Base-by-base conservation (phyloP, 2,797 vertebrate species). In the Kryptolebias ocellatus region DNA sequence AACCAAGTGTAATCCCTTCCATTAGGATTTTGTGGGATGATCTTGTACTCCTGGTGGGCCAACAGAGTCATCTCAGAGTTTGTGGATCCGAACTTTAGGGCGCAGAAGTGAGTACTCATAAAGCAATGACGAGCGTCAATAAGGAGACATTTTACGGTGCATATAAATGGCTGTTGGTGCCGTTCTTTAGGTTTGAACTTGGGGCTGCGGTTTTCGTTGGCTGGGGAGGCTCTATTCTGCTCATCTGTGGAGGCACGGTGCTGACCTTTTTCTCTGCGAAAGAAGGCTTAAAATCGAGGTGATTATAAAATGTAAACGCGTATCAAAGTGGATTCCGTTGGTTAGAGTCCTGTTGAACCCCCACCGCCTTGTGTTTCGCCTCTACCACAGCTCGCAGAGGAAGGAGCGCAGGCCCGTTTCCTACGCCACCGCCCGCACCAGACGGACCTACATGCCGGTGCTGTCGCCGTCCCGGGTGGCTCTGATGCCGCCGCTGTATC, bases 141-240 rank as follows among this genome's bases (percentile, higher is more conserved):
- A 31, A 8, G 51, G 18, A 9, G 1, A 49, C 7, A 1, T 0
- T 20, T 3, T 1, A n/a, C 2, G 37, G 11, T 39, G 37, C 9
- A 10, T 39, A 39, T 1, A 39, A 39, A 11, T 3, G 3, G 10
- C 37, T 39, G 20, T 24, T 10, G 9, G 11, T 39, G 2, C 11
- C 37, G 27, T 78, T 77, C 59, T 82, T 62, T 90, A 99, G 98
- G 87, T 98, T 92, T 91, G 97, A 99, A 91, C 79, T 99, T 58
- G 97, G 97, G 88, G 95, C 96, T 3, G 98, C 95, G 15, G 76
- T 99, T 61, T 99, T 98, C 64, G 81, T 98, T 54, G 98, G 98
- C 63, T 99, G 96, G 96, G 96, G 96, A 53, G 97, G 97, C 75
- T 93, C 97, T 15, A 89, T 94, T 4, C 95, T 99, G 64, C 94